These are phyloP conservation scores for Sicus ferrugineus DNA, from an alignment of 2,888 invertebrate genomes.

Conservation along the genomic window DNA sequence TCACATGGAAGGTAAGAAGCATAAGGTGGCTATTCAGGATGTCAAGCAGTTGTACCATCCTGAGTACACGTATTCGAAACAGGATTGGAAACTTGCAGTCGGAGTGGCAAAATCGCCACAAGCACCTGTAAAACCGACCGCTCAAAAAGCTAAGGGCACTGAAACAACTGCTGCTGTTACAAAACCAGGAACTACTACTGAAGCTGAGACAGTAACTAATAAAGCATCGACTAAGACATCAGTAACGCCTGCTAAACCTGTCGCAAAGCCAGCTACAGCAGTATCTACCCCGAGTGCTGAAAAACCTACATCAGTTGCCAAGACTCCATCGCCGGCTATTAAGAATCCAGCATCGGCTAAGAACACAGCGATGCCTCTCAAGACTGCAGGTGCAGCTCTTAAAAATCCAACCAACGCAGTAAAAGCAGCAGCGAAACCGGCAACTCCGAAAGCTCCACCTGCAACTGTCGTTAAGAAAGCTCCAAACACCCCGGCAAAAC, in stretches of 20 bases:
- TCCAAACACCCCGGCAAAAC: background rate
- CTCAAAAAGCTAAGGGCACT: constrained; percentile 1
- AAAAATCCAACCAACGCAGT: background rate
- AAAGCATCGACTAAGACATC: background rate
- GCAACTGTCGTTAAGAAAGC: background rate
- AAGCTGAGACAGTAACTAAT: background rate
- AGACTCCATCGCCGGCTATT: background rate
- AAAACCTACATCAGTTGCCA: background rate
- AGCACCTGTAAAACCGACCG: constrained; percentile 1
- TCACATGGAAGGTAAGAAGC: constrained; percentile 56
- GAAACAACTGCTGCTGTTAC: background rate
- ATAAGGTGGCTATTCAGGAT: constrained; percentile 46
- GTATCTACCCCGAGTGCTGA: background rate
- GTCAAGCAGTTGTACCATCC: constrained; percentile 47
- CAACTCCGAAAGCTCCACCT: background rate
- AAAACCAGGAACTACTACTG: constrained; percentile 9
- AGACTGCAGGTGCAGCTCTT: background rate
- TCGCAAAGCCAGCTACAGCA: background rate
- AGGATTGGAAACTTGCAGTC: constrained; percentile 29
- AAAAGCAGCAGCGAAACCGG: background rate
- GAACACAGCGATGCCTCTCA: background rate
- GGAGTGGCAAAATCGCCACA: background rate
- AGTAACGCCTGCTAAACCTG: background rate
- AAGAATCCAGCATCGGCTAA: background rate
- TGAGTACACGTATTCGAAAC: constrained; percentile 43